A percentile compares a stretch with the other conserved stretches of the same genome.
phyloP scores from a whole-genome alignment of 2,888 invertebrate species.

The Dynastes tityus region DNA sequence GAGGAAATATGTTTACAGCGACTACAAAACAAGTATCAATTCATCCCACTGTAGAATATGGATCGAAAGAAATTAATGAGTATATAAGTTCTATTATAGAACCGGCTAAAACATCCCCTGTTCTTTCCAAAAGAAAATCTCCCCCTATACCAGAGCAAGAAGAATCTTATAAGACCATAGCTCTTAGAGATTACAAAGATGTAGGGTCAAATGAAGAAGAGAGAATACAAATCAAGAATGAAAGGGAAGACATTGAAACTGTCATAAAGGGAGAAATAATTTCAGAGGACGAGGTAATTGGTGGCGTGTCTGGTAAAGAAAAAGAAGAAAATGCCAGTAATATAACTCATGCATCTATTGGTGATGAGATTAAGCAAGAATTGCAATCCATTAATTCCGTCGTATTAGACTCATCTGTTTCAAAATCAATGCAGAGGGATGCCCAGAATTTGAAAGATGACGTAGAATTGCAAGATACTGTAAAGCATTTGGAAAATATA shows the following conservation, averaged over 20 bases:
- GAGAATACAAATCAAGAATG: too few species aligned
- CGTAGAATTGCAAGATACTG: too few species aligned
- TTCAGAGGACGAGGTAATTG: too few species aligned
- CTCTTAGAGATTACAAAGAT: conserved; percentile 42
- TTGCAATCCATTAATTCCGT: not conserved
- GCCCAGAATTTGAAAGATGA: too few species aligned
- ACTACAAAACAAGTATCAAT: not conserved
- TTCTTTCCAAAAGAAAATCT: not conserved
- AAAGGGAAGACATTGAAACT: too few species aligned
- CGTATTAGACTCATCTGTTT: not conserved
- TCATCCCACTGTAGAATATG: conserved; percentile 2
- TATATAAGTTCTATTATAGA: conserved; percentile 46
- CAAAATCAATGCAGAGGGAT: too few species aligned
- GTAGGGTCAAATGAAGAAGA: not conserved
- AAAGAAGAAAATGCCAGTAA: too few species aligned
- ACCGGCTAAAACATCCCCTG: conserved; percentile 26
- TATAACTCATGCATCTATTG: too few species aligned
- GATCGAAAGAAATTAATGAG: conserved; percentile 34
- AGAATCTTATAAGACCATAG: conserved; percentile 16
- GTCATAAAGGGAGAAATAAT: too few species aligned
- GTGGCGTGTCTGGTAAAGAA: too few species aligned
- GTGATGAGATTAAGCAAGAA: not conserved
- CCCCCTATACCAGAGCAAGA: not conserved
- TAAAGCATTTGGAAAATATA: too few species aligned
- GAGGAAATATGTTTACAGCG: not conserved